A percentile compares a stretch with the other conserved stretches of the same genome.
phyloP scores from a whole-genome alignment of 2,888 invertebrate species.

The Epirrhoe alternata region DNA sequence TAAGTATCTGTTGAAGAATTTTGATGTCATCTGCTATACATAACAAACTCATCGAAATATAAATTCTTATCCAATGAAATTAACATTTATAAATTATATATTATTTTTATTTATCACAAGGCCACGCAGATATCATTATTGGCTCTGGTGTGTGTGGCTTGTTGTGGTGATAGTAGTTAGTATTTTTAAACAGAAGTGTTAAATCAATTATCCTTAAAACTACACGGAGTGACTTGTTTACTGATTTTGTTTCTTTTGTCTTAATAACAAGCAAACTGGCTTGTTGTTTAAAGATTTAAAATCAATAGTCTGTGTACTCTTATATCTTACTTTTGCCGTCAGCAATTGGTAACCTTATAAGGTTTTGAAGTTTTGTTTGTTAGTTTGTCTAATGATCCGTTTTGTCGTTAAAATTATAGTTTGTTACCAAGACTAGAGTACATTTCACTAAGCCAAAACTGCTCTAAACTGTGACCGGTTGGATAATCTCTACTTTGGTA shows the following conservation, averaged over 20 bases:
- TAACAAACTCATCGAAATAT: neutral
- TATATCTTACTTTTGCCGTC: no score
- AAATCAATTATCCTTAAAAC: no score
- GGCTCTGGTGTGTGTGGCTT: slow-evolving; percentile 7
- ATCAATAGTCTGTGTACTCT: no score
- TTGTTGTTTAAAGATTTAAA: no score
- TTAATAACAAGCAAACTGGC: no score
- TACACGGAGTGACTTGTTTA: no score
- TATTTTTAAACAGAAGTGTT: neutral
- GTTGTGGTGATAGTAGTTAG: neutral
- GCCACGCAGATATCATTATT: slow-evolving; percentile 15
- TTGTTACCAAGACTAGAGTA: neutral
- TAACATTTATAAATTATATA: neutral
- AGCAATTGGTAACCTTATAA: no score
- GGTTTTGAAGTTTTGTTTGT: no score
- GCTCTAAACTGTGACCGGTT: neutral
- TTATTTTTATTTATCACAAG: slow-evolving; percentile 23
- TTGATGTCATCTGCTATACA: neutral
- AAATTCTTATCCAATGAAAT: slow-evolving; percentile 8
- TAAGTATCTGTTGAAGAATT: slow-evolving; percentile 1
- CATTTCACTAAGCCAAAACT: neutral
- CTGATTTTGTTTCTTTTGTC: no score
- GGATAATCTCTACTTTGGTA: neutral
- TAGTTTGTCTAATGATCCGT: neutral
- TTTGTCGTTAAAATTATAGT: no score